phyloP scores from a whole-genome alignment of 2,888 invertebrate species.

The Harpalus rufipes region DNA sequence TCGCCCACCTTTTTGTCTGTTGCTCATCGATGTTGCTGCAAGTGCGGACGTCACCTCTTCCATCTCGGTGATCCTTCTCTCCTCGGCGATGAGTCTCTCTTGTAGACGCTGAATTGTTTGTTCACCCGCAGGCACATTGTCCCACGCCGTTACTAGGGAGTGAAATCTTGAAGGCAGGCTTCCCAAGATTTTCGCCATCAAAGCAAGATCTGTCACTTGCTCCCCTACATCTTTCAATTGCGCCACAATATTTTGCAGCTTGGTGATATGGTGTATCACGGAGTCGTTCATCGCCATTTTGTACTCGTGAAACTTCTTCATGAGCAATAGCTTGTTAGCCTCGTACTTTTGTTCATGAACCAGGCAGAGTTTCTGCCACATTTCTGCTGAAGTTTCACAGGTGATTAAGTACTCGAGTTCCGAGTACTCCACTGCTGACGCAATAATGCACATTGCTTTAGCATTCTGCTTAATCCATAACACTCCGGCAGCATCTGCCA shows the following conservation, averaged over 20 bases:
- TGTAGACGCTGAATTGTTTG: not conserved
- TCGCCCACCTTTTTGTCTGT: slow-evolving; percentile 31
- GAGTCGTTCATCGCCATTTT: slow-evolving; percentile 68
- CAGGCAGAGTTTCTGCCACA: slow-evolving; percentile 68
- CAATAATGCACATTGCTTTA: slow-evolving; percentile 69
- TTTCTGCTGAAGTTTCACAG: slow-evolving; percentile 68
- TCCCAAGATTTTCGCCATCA: slow-evolving; percentile 70
- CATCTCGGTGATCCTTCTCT: slow-evolving; percentile 56
- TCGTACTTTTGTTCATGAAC: slow-evolving; percentile 68
- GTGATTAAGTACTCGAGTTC: slow-evolving; percentile 69
- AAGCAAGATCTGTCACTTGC: slow-evolving; percentile 69
- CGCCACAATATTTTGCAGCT: slow-evolving; percentile 69
- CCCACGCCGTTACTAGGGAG: slow-evolving; percentile 68
- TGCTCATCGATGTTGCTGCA: slow-evolving; percentile 69
- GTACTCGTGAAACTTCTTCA: slow-evolving; percentile 68
- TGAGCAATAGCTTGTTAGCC: not conserved
- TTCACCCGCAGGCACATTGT: not conserved
- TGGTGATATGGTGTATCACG: slow-evolving; percentile 69
- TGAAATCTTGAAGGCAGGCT: slow-evolving; percentile 70
- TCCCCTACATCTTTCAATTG: slow-evolving; percentile 70
- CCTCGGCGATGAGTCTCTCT: not conserved
- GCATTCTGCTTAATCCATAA: too few species aligned
- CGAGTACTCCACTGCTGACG: slow-evolving; percentile 68
- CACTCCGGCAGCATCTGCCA: too few species aligned
- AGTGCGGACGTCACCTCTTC: slow-evolving; percentile 68